A percentile compares a stretch with the other conserved stretches of the same genome.
These are phyloP conservation scores for Calonectris borealis DNA, from an alignment of 2,113 vertebrate genomes.

Conservation along the genomic window DNA sequence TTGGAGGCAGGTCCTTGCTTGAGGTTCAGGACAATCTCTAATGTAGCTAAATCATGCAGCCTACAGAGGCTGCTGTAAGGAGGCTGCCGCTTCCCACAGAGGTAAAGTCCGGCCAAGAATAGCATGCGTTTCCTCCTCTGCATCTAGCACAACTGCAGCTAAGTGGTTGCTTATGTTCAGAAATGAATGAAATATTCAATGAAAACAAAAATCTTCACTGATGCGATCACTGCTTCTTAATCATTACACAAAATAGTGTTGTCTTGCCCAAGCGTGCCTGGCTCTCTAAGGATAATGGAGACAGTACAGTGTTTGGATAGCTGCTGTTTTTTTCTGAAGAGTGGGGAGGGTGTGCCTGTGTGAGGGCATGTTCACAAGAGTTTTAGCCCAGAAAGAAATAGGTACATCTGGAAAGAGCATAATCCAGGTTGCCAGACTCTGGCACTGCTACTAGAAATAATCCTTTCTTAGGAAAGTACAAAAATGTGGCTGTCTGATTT, in stretches of 20 bases:
- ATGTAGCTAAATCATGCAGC: background rate
- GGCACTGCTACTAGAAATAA: constrained; percentile 13
- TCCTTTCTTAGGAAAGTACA: constrained; percentile 36
- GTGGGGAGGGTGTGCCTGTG: background rate
- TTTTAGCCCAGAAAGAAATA: constrained; percentile 33
- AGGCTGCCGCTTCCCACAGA: constrained; percentile 35
- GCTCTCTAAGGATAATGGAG: constrained; percentile 45
- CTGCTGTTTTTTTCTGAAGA: background rate
- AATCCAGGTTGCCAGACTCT: constrained; percentile 37
- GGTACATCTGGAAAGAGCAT: constrained; percentile 54
- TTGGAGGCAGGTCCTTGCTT: background rate
- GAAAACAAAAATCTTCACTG: constrained; percentile 34
- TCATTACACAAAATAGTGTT: background rate
- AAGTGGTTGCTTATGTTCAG: constrained; percentile 57
- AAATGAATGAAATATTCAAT: constrained; percentile 60
- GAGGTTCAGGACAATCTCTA: background rate
- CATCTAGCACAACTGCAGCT: constrained; percentile 50
- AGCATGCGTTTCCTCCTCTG: constrained; percentile 63
- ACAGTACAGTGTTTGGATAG: constrained; percentile 9
- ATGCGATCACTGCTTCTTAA: background rate
- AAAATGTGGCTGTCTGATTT: constrained; percentile 47
- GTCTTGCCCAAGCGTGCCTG: background rate
- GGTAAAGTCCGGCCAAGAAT: constrained; percentile 32
- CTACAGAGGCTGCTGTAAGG: constrained; percentile 5
- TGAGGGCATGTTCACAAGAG: constrained; percentile 28